Base-by-base conservation (phyloP, 1,140 invertebrate genomes). In the Telenomus remus region DNA sequence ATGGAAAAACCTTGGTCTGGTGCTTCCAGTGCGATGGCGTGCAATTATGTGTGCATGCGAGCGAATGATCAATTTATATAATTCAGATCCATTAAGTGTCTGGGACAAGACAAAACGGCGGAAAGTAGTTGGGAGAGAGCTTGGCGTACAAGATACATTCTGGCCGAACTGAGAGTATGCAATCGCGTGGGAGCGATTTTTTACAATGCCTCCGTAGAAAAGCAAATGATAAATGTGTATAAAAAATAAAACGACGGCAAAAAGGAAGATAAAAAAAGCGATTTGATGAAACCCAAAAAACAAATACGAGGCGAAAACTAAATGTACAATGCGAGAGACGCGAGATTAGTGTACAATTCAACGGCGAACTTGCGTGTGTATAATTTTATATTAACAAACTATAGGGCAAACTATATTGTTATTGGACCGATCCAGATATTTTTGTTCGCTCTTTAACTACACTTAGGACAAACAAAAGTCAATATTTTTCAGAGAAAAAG, bases 61-160 rank as follows among this genome's bases (percentile, higher is more conserved):
- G 37, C 37, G 48, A 59, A 48, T 59, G 39, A 64, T 59, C 53
- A 47, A 59, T 47, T 27, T 16, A 9, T 46, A 42, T 55, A 44
- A 53, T 57, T 74, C 47, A 53, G 50, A 60, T 49, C 4, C 34
- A 72, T 64, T 60, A 65, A 59, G 59, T 63, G 33, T 65, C 19
- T 43, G 8, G 16, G 43, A 70, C 49, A 61, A 59, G 51, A 63
- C 16, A 9, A 10, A 42, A 12, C 37, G 59, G 19, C 27, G 16
- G 43, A 60, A 39, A 55, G 37, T 27, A 49, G 12, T 63, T 61
- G 35, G 50, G 49, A 51, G 49, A 51, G 46, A 46, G 49, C 44
- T 57, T n/a, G n/a, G 19, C 19, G 33, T 61, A 71, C 34, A 50
- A 71, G 39, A 57, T 71, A 57, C 56, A 69, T 57, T 56, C 66